A percentile compares a stretch with the other conserved stretches of the same genome.
These are phyloP conservation scores for Eilema caniola DNA, from an alignment of 2,888 invertebrate genomes.

Conservation along the genomic window DNA sequence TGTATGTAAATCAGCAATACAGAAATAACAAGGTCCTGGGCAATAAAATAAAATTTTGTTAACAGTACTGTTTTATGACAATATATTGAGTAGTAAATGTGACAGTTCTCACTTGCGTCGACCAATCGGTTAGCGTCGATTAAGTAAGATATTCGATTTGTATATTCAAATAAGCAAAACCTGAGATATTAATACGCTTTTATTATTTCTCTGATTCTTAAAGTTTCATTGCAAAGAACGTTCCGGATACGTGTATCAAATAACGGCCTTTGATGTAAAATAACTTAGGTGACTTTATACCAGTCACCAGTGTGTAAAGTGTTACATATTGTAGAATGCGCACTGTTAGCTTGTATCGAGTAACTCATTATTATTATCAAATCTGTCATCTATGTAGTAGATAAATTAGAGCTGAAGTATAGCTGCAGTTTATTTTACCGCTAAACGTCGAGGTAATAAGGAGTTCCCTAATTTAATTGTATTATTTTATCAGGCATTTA, in stretches of 20 bases:
- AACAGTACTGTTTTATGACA: conserved; percentile 68
- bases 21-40: conserved; percentile 54
- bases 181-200: conserved; percentile 59
- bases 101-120: conserved; percentile 70
- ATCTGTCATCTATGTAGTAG: too few species aligned
- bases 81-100: conserved; percentile 70
- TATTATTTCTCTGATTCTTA: conserved; percentile 61
- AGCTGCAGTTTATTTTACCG: too few species aligned
- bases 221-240: conserved; percentile 53
- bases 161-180: conserved; percentile 68
- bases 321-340: conserved; percentile 36
- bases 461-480: too few species aligned
- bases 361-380: background rate
- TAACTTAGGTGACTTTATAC: conserved; percentile 56
- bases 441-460: too few species aligned
- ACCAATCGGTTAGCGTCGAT: conserved; percentile 68
- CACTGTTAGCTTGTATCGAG: background rate
- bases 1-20: conserved; percentile 56
- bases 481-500: too few species aligned
- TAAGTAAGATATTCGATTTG: conserved; percentile 70
- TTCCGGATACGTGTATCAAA: conserved; percentile 57
- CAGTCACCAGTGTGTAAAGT: conserved; percentile 25
- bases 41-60: conserved; percentile 61
- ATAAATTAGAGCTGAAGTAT: too few species aligned
- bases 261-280: conserved; percentile 59